Conservation (phyloP, 1,140 invertebrate species). For the Hylyphantes graminicola region DNA sequence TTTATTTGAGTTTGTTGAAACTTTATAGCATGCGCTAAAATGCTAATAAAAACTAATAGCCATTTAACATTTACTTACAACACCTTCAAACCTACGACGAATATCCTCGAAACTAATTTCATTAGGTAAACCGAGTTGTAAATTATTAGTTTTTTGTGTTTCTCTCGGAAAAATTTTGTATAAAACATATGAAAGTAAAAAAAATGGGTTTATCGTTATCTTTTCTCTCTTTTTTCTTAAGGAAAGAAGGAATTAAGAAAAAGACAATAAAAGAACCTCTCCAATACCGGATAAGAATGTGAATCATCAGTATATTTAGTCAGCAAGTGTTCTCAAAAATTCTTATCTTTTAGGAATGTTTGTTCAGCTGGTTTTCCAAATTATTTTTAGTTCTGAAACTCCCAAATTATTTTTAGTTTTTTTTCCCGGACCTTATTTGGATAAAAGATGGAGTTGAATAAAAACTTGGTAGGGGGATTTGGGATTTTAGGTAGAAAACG, state of each 20-base stretch:
- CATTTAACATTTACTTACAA: no score
- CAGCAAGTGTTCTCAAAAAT: slow-evolving; percentile 37
- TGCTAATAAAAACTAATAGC: no score
- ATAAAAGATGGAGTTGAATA: neutral
- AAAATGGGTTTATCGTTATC: slow-evolving; percentile 27
- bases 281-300: slow-evolving; percentile 5
- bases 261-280: slow-evolving; percentile 9
- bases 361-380: slow-evolving; percentile 24
- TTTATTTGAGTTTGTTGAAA: no score
- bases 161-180: neutral
- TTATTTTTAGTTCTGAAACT: slow-evolving; percentile 22
- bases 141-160: neutral
- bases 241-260: slow-evolving; percentile 5
- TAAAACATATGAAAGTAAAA: slow-evolving; percentile 19
- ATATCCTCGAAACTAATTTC: slow-evolving; percentile 15
- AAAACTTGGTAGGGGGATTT: neutral
- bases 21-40: no score
- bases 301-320: slow-evolving; percentile 7
- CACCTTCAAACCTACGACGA: no score
- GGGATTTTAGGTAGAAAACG: neutral
- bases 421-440: slow-evolving; percentile 10
- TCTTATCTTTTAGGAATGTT: slow-evolving; percentile 25
- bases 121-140: slow-evolving; percentile 6
- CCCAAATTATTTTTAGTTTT: neutral
- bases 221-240: neutral